A percentile compares a stretch with the other conserved stretches of the same genome.
phyloP scores from a whole-genome alignment of 2,113 vertebrate species.

The Neoarius graeffei region DNA sequence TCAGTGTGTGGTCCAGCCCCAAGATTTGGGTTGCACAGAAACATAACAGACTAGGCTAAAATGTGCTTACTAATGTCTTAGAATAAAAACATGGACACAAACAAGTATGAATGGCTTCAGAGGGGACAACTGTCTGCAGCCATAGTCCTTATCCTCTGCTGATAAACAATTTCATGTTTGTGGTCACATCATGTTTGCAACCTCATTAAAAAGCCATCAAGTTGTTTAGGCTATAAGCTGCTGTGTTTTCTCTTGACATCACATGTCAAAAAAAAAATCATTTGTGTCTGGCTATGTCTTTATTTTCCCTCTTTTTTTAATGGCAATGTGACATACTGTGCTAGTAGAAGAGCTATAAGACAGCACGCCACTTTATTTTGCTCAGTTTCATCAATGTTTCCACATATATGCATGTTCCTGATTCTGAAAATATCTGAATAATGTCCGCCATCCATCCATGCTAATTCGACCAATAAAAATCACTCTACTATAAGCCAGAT shows the following conservation, averaged over 20 bases:
- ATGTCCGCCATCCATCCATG: too few relatives aligned
- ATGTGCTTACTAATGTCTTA: neutral
- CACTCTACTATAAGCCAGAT: too few relatives aligned
- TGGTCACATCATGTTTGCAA: neutral
- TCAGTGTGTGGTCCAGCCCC: neutral
- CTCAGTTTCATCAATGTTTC: neutral
- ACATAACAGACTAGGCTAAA: neutral
- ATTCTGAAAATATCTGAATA: too few relatives aligned
- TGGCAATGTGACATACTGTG: neutral
- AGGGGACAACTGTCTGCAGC: neutral
- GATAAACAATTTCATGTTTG: neutral
- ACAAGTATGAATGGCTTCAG: neutral
- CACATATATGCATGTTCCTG: too few relatives aligned
- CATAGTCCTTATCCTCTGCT: neutral
- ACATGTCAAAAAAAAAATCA: neutral
- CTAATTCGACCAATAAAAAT: too few relatives aligned
- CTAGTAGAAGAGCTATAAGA: neutral
- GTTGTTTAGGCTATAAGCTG: neutral
- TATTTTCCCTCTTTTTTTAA: neutral
- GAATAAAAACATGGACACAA: neutral
- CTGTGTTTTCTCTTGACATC: neutral
- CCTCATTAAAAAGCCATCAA: neutral
- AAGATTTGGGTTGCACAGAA: neutral
- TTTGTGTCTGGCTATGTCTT: neutral
- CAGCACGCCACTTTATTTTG: neutral